phyloP scores from a whole-genome alignment of 1,140 invertebrate species.

The Megathymus violae region DNA sequence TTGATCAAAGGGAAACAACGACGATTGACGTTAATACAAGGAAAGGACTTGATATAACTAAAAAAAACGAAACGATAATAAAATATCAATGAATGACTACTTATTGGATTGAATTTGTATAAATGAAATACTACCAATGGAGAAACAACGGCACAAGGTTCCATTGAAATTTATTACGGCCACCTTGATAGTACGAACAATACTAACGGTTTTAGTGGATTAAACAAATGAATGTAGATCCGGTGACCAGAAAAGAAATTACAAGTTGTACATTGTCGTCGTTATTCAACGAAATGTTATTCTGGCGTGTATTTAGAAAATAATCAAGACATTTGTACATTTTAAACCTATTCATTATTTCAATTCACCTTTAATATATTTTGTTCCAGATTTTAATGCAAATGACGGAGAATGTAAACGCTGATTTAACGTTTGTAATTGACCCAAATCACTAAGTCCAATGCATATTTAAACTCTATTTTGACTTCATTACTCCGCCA shows the following conservation, averaged over 20 bases:
- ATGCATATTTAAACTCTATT: neutral
- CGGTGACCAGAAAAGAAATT: slow-evolving; percentile 33
- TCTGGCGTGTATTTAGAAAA: neutral
- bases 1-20: too few relatives aligned
- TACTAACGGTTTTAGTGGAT: slow-evolving; percentile 29
- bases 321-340: too few relatives aligned
- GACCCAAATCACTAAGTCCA: slow-evolving; percentile 1
- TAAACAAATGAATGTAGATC: slow-evolving; percentile 33
- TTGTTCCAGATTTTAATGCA: too few relatives aligned
- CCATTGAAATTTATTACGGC: slow-evolving; percentile 35
- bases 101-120: slow-evolving; percentile 17
- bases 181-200: slow-evolving; percentile 29
- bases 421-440: neutral
- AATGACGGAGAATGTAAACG: too few relatives aligned
- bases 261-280: slow-evolving; percentile 15
- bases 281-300: slow-evolving; percentile 17
- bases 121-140: slow-evolving; percentile 21
- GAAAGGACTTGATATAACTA: too few relatives aligned
- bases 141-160: slow-evolving; percentile 25
- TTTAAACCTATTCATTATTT: too few relatives aligned
- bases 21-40: too few relatives aligned
- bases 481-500: too few relatives aligned
- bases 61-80: neutral
- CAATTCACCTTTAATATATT: too few relatives aligned
- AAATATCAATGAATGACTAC: neutral